Base-by-base conservation (phyloP, 1,140 invertebrate genomes). In the Dufourea novaeangliae region DNA sequence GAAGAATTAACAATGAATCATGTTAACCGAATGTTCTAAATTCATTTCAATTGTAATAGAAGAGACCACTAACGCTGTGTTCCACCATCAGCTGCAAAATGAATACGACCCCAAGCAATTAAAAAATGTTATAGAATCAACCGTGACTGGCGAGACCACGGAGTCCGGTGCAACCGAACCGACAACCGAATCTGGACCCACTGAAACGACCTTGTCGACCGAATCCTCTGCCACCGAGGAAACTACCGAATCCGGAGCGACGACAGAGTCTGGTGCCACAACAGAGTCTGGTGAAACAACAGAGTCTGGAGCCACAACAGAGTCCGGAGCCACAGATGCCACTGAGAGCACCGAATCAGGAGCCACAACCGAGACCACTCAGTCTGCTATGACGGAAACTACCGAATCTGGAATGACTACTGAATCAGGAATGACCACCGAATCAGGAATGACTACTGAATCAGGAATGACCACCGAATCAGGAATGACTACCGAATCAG, bases 231-330 rank as follows among this genome's bases (percentile, higher is more conserved):
- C n/a, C n/a, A n/a, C n/a, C n/a, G n/a, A n/a, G n/a, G n/a, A 62
- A 11, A 80, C 79, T 25, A 84, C 80, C 1, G 85, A 75, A 59
- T 80, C 83, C 46, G 87, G 59, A 7, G 72, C 14, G 20, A 78
- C 79, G 20, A 87, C 84, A 2, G 79, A 73, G 59, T 84, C 82
- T 25, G 82, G 70, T n/a, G 11, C 20, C 11, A 86, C 82, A 1
- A 87, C 87, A 1, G 88, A 84, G 75, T 84, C 81, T 41, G 77
- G 62, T 68, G 12, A 27, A 14, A 86, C 82, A 1, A 87, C 87
- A 1, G 87, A 82, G 79, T 84, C 80, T 34, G 76, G 57, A 68
- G 67, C 29, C 37, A 83, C 84, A 11, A 86, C 78, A 25, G 74
- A 81, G 17, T 72, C 75, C 25, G 84, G 77, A n/a, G n/a, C n/a